Percentiles rank a stretch among this genome's conserved stretches.
phyloP scores from a whole-genome alignment of 2,797 vertebrate genomes.

The Cyprinodon diabolis region DNA sequence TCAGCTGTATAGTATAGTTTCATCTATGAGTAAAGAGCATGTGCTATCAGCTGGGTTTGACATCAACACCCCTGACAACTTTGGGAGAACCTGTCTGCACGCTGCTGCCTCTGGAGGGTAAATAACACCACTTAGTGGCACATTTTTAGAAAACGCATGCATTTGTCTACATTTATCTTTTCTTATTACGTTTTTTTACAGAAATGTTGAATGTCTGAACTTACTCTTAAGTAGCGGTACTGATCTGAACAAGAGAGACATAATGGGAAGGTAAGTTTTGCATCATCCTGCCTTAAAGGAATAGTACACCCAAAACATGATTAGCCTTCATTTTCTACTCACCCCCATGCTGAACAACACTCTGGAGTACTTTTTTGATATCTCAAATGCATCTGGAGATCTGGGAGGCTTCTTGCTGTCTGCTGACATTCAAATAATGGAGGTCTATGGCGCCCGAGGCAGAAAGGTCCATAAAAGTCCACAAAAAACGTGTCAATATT shows the following conservation, averaged over 20 bases:
- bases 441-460: too few relatives aligned
- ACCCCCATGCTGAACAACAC: too few relatives aligned
- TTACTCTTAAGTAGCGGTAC: conserved; percentile 97
- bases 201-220: conserved; percentile 99
- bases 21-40: conserved; percentile 97
- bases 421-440: too few relatives aligned
- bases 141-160: not conserved
- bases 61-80: conserved; percentile 96
- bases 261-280: conserved; percentile 89
- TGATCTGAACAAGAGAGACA: conserved; percentile 93
- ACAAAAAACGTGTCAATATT: too few relatives aligned
- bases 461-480: too few relatives aligned
- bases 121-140: conserved; percentile 31
- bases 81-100: conserved; percentile 97
- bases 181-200: conserved; percentile 54
- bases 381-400: too few relatives aligned
- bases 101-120: conserved; percentile 98
- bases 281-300: not conserved
- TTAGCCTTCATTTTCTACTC: too few relatives aligned
- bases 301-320: not conserved
- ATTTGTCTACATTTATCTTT: conserved; percentile 1
- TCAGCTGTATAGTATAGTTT: conserved; percentile 99
- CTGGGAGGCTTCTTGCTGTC: too few relatives aligned
- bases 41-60: conserved; percentile 97
- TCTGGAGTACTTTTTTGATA: too few relatives aligned